Evolutionary conservation across 1,140 invertebrate species (phyloP).

Genomic region (Leptopilina boulardi): DNA sequence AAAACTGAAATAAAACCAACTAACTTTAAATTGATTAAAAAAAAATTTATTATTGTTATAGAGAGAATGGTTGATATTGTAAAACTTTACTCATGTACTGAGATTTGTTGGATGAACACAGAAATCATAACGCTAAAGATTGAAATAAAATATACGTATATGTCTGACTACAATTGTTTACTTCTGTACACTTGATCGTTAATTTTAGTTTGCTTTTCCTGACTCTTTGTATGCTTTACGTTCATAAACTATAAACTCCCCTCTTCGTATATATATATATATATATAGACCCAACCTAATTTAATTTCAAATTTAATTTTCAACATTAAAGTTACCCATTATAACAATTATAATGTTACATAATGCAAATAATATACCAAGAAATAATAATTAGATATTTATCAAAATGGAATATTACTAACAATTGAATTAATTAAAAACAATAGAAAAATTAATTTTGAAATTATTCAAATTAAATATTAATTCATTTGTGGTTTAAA

Average conservation of each 20-base stretch:
- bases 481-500: too few relatives aligned
- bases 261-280: too few relatives aligned
- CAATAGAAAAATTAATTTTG: too few relatives aligned
- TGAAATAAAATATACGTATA: neutral
- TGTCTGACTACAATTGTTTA: neutral
- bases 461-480: too few relatives aligned
- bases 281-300: neutral
- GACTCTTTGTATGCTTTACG: neutral
- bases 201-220: neutral
- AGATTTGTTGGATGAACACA: neutral
- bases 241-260: constrained; percentile 1
- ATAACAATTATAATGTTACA: too few relatives aligned
- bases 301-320: constrained; percentile 2
- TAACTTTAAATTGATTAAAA: constrained; percentile 3
- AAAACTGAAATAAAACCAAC: too few relatives aligned
- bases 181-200: neutral
- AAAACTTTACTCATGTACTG: neutral
- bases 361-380: too few relatives aligned
- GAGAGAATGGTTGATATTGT: neutral
- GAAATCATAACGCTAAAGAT: neutral
- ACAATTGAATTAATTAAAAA: too few relatives aligned
- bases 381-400: too few relatives aligned
- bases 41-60: neutral
- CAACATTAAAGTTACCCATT: neutral
- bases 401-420: too few relatives aligned